Evolutionary conservation across 2,888 invertebrate species (phyloP).

Genomic region (Griposia aprilina): DNA sequence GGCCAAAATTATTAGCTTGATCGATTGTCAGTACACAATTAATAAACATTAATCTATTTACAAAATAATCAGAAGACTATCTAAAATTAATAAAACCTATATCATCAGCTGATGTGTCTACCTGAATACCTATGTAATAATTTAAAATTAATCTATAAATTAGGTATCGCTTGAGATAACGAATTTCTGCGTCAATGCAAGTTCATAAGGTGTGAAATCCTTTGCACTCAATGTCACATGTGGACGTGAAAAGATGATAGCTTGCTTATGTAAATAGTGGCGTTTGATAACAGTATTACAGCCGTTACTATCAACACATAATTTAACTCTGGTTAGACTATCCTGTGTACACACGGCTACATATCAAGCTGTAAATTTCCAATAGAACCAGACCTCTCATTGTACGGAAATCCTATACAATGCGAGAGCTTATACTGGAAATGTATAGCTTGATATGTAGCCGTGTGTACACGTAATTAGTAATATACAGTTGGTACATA

Average conservation of each 20-base stretch:
- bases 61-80: constrained; percentile 9
- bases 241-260: constrained; percentile 2
- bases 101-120: constrained; percentile 14
- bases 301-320: background rate
- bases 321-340: background rate
- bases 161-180: constrained; percentile 1
- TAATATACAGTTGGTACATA: too few relatives aligned
- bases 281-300: constrained; percentile 12
- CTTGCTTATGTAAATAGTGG: constrained; percentile 21
- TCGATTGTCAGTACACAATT: background rate
- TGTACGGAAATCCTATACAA: too few relatives aligned
- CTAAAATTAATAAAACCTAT: background rate
- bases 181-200: constrained; percentile 7
- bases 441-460: too few relatives aligned
- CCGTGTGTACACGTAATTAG: too few relatives aligned
- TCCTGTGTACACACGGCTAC: too few relatives aligned
- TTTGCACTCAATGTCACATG: constrained; percentile 18
- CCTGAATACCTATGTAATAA: background rate
- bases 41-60: constrained; percentile 3
- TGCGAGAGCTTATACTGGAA: too few relatives aligned
- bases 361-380: too few relatives aligned
- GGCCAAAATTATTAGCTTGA: constrained; percentile 14
- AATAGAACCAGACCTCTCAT: too few relatives aligned
- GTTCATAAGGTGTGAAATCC: constrained; percentile 20
- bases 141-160: constrained; percentile 11